Base-by-base conservation (phyloP, 2,797 vertebrate genomes). In the Coccyzus lansbergi region DNA sequence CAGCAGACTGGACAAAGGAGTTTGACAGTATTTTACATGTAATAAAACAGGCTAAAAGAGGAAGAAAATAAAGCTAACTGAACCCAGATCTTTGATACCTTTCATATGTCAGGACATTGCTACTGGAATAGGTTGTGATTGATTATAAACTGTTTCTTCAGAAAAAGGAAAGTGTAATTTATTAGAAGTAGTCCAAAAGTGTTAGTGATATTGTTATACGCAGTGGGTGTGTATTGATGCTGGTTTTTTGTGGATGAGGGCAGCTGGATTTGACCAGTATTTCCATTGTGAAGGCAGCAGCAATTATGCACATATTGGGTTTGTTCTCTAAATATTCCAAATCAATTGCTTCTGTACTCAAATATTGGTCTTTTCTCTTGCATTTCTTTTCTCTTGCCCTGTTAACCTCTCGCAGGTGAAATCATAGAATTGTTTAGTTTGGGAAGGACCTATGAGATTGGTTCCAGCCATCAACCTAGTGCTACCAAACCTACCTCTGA, bases 101-200 rank as follows among this genome's bases (percentile, higher is more conserved):
- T 87, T 77, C 0, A 3, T 34, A 17, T 74, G 36, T 52, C 12
- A 29, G 52, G 53, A 33, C 15, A n/a, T 52, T 0, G 0, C 25
- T 60, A 18, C n/a, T 72, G 44, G 58, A 36, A 78, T 65, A 86
- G 26, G 6, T 75, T 52, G 33, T 28, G 55, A n/a, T 18, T 38
- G 25, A 44, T 65, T 44, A 20, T 53, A 75, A 79, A 28, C 0
- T 34, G 15, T 31, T 55, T 48, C 28, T 42, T 88, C 49, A 49
- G 49, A 59, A 72, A 82, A 18, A 53, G 16, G 18, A 6, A 42
- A 36, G 10, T 63, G 12, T 64, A 17, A 29, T 40, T 21, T 24
- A 22, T 42, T 34, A n/a, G 40, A 24, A 42, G 40, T 17, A 42
- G 17, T 68, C 19, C 42, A 68, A 3, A 67, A 52, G 26, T 24